phyloP scores from a whole-genome alignment of 2,113 vertebrate genomes.

The Silurus glanis region DNA sequence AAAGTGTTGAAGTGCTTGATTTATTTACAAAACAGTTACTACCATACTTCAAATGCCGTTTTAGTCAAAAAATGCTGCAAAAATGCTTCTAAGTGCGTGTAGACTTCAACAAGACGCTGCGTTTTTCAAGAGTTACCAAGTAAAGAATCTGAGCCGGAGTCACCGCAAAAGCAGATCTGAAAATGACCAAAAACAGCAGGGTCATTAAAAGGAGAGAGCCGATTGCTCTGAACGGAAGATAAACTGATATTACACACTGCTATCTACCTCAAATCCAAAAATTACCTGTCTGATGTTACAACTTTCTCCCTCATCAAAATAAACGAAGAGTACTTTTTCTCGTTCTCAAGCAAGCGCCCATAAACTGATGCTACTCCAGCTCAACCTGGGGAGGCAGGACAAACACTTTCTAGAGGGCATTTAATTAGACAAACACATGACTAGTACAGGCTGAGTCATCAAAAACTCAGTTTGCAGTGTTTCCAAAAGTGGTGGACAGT shows the following conservation, averaged over 20 bases:
- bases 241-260: background rate
- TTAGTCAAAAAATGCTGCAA: background rate
- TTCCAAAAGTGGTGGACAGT: no score
- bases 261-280: background rate
- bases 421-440: background rate
- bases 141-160: background rate
- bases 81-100: background rate
- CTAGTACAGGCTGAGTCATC: slow-evolving; percentile 3
- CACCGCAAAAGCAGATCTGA: background rate
- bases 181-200: background rate
- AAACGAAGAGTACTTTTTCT: background rate
- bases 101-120: background rate
- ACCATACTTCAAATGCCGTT: background rate
- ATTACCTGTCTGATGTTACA: background rate
- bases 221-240: background rate
- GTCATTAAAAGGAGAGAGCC: background rate
- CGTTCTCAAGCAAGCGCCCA: background rate
- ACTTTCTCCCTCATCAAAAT: background rate
- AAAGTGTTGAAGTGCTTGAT: background rate
- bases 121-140: background rate
- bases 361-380: background rate
- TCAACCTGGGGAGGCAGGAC: background rate
- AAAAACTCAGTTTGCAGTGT: no score
- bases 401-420: background rate
- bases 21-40: background rate